These are phyloP conservation scores for Lysandra coridon DNA, from an alignment of 2,888 invertebrate species.

Conservation along the genomic window DNA sequence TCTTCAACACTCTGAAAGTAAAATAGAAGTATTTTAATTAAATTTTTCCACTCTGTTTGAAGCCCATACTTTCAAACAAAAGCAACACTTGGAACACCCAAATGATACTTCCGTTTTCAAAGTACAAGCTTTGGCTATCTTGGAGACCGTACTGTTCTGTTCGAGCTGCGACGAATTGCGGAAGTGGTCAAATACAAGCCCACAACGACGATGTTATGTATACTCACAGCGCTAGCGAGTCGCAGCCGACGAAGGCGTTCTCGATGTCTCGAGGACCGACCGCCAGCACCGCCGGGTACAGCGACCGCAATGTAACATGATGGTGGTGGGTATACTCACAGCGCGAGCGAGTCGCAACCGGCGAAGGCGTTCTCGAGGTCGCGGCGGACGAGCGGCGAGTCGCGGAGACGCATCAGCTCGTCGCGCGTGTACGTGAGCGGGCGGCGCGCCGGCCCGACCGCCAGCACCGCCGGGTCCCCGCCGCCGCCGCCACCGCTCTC, in stretches of 20 bases:
- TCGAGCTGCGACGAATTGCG: too few species aligned
- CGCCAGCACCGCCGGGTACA: conserved; percentile 80
- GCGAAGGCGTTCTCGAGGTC: conserved; percentile 84
- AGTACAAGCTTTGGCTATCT: too few species aligned
- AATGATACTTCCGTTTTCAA: too few species aligned
- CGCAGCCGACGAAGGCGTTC: conserved; percentile 75
- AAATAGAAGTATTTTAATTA: conserved; percentile 5
- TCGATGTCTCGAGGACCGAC: conserved; percentile 84
- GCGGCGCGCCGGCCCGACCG: conserved; percentile 72
- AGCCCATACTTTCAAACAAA: too few species aligned
- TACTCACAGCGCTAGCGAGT: conserved; percentile 67
- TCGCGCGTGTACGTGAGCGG: conserved; percentile 83
- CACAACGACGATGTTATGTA: neutral
- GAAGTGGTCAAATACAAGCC: too few species aligned
- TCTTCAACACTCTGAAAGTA: conserved; percentile 65
- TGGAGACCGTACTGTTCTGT: too few species aligned
- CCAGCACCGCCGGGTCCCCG: conserved; percentile 81
- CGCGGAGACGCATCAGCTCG: conserved; percentile 85
- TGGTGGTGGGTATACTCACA: conserved; percentile 54
- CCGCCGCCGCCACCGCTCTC: conserved; percentile 60
- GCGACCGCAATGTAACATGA: neutral
- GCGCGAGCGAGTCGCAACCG: conserved; percentile 65
- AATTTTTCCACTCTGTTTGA: neutral
- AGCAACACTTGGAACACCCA: too few species aligned
- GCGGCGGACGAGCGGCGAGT: conserved; percentile 84